Base-by-base conservation (phyloP, 2,888 invertebrate species). In the Seladonia tumulorum region DNA sequence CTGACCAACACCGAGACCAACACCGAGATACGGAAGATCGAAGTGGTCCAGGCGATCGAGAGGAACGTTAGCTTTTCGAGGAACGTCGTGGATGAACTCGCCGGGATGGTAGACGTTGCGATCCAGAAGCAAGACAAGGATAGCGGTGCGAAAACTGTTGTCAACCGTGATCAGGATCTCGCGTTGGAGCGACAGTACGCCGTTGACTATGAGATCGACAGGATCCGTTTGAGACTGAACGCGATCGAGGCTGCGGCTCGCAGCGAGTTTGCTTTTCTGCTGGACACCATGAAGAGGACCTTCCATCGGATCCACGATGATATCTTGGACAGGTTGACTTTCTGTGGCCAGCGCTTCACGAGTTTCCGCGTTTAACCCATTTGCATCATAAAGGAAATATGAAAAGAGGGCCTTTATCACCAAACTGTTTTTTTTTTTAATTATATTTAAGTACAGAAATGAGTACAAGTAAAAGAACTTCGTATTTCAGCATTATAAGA, bases 131-230 rank as follows among this genome's bases (percentile, higher is more conserved):
- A 90, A 14, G 80, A 79, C 1, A 4, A 10, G 1, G 14, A 45
- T 0, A 1, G 16, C 0, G 4, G 39, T 29, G 79, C 70, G 18
- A 22, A 2, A 25, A 79, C 71, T 35, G 75, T 22, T 16, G 42
- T 49, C 1, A 0, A 0, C 12, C 83, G 76, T 10, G 57, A 45
- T 12, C 79, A 81, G 0, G 86, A 90, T 81, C 60, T 92, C 8
- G 92, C 96, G 25, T 95, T 96, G 42, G 97, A 97, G 93, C 97
- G 97, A 96, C 94, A 94, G 29, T 95, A 95, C 93, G 96, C 96
- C 16, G 93, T 96, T 7, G 95, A 95, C 79, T 96, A 96, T 42
- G 97, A 97, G 95, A 95, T 95, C 91, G 95, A 94, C 82, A 95
- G 97, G 87, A 95, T 95, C 2, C 95, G 93, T 72, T 91, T 96